Evolutionary conservation across 2,888 invertebrate genomes (phyloP).

Genomic region (Galerucella calmariensis): DNA sequence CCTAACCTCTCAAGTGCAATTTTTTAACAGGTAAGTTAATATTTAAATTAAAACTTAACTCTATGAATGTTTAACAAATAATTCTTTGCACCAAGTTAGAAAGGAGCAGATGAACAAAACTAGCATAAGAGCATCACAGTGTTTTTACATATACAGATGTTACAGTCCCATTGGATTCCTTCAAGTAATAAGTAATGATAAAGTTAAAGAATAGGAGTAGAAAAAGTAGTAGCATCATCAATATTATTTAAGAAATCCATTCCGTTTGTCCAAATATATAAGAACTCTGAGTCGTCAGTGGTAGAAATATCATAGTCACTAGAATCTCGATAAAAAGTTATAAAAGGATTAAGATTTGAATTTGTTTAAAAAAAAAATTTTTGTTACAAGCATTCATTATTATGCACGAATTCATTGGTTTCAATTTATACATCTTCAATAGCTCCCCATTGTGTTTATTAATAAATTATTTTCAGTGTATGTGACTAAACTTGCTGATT

Average conservation of each 20-base stretch:
- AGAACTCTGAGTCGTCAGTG: not conserved
- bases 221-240: no score
- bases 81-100: not conserved
- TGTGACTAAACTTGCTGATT: not conserved
- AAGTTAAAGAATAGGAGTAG: no score
- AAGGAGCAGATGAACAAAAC: conserved; percentile 1
- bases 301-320: not conserved
- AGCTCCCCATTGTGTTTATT: not conserved
- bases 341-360: no score
- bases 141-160: not conserved
- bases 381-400: not conserved
- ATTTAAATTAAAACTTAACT: not conserved
- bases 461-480: not conserved
- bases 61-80: not conserved
- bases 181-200: no score
- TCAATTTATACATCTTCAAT: not conserved
- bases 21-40: not conserved
- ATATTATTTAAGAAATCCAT: not conserved
- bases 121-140: not conserved
- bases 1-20: not conserved
- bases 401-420: not conserved
- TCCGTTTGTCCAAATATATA: not conserved
- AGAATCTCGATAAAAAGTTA: not conserved
- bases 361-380: no score
- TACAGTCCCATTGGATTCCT: no score